These are phyloP conservation scores for Nebria ingens DNA, from an alignment of 1,140 invertebrate species.

Conservation along the genomic window DNA sequence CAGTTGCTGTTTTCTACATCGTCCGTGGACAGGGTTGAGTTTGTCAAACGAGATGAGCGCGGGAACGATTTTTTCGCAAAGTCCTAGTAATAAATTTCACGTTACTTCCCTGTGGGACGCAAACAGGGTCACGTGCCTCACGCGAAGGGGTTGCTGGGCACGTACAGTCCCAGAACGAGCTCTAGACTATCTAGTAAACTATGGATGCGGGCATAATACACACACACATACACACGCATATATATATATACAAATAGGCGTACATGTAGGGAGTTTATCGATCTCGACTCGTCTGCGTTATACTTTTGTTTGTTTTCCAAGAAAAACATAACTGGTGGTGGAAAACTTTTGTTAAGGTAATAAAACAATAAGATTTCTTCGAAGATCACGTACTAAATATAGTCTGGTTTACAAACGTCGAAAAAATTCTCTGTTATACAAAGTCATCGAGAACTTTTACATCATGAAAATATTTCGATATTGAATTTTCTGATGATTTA, in stretches of 20 bases:
- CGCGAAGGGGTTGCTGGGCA: background rate
- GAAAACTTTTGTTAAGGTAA: background rate
- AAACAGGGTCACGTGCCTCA: background rate
- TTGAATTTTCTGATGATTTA: too few relatives aligned
- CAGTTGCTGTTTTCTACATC: too few relatives aligned
- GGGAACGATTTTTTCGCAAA: too few relatives aligned
- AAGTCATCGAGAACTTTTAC: too few relatives aligned
- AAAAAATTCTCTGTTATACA: too few relatives aligned
- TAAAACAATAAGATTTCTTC: background rate
- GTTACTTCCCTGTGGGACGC: background rate
- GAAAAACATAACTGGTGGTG: background rate
- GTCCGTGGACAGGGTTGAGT: too few relatives aligned
- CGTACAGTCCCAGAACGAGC: background rate
- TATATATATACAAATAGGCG: background rate
- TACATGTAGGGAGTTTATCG: background rate
- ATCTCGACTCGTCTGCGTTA: background rate
- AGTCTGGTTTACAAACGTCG: too few relatives aligned
- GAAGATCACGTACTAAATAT: background rate
- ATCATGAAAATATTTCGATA: too few relatives aligned
- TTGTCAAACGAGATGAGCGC: too few relatives aligned
- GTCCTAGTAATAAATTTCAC: background rate
- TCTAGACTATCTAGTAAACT: background rate
- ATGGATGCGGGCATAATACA: background rate
- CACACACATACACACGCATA: background rate
- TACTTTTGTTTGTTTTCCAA: background rate